Evolutionary conservation across 2,888 invertebrate species (phyloP).

Genomic region (Venusia cambrica): DNA sequence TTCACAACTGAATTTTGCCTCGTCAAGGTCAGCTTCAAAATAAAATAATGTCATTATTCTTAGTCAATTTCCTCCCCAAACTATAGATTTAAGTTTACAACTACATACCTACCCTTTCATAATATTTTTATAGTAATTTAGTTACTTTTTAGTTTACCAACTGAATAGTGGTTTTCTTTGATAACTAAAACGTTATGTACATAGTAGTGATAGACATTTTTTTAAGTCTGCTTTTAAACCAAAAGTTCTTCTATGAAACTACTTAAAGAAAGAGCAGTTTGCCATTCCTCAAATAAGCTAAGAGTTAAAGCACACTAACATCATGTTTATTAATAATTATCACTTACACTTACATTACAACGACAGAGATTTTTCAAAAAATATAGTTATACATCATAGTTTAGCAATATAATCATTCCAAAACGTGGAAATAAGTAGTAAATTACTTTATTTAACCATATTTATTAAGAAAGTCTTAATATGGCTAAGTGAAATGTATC

Average conservation of each 20-base stretch:
- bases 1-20: conserved; percentile 3
- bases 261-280: conserved; percentile 11
- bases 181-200: conserved; percentile 52
- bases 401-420: too few relatives aligned
- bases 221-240: conserved; percentile 38
- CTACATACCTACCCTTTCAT: conserved; percentile 42
- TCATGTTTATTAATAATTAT: too few relatives aligned
- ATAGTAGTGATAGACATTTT: conserved; percentile 66
- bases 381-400: too few relatives aligned
- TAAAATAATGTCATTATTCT: conserved; percentile 51
- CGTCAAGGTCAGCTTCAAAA: conserved; percentile 34
- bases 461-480: conserved; percentile 36
- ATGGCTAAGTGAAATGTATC: conserved; percentile 18
- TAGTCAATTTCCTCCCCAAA: conserved; percentile 72
- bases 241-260: too few relatives aligned
- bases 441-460: conserved; percentile 36
- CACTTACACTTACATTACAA: too few relatives aligned
- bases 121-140: conserved; percentile 39
- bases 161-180: conserved; percentile 29
- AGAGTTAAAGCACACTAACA: too few relatives aligned
- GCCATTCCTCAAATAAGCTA: too few relatives aligned
- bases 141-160: conserved; percentile 29
- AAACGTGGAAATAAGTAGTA: too few relatives aligned
- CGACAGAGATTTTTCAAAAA: too few relatives aligned
- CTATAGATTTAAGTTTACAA: conserved; percentile 50